phyloP scores from a whole-genome alignment of 2,797 vertebrate genomes.

The Propithecus perrieri region DNA sequence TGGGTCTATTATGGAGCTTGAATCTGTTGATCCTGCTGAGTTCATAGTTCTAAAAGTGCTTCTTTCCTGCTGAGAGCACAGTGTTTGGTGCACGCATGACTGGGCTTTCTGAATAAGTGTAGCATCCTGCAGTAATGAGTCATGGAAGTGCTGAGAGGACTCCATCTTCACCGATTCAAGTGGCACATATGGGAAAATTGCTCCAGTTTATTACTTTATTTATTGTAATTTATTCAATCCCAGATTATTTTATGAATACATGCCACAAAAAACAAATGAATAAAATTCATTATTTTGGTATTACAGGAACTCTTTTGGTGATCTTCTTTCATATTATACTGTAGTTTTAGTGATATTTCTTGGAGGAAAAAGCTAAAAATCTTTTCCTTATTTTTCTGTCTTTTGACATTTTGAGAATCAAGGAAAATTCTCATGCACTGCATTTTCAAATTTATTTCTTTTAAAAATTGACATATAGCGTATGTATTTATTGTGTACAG shows the following conservation, averaged over 20 bases:
- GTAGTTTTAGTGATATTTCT: background rate
- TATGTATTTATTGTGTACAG: background rate
- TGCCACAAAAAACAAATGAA: background rate
- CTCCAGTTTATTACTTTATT: background rate
- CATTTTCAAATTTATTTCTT: background rate
- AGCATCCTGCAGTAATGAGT: background rate
- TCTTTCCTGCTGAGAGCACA: background rate
- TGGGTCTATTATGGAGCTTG: background rate
- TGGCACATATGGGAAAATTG: background rate
- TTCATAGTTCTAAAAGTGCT: background rate
- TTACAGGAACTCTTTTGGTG: background rate
- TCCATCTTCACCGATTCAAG: background rate
- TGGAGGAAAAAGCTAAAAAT: background rate
- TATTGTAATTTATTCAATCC: background rate
- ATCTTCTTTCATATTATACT: background rate
- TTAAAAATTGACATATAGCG: background rate
- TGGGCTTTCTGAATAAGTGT: constrained; percentile 24
- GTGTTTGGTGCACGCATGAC: background rate
- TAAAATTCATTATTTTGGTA: background rate
- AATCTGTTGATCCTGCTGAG: background rate
- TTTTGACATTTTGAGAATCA: background rate
- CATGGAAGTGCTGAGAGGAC: background rate
- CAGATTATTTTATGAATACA: background rate
- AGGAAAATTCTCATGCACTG: background rate
- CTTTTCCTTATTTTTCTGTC: background rate